A percentile compares a stretch with the other conserved stretches of the same genome.
phyloP scores from a whole-genome alignment of 2,888 invertebrate genomes.

The Folsomia candida region DNA sequence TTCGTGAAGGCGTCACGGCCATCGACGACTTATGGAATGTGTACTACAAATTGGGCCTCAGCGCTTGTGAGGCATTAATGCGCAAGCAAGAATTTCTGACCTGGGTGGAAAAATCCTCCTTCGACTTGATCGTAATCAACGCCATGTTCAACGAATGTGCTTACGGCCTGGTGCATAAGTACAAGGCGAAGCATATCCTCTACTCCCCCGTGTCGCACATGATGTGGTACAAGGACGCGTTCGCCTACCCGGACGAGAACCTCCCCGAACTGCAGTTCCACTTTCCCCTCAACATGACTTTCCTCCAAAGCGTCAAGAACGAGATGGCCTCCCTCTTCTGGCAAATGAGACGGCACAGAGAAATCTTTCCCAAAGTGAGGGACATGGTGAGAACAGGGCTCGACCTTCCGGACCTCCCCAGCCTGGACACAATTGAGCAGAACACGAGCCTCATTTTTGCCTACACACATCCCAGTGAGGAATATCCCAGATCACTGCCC shows the following conservation, averaged over 20 bases:
- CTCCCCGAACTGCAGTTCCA: constrained; percentile 32
- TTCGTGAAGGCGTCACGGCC: constrained; percentile 16
- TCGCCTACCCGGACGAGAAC: constrained; percentile 23
- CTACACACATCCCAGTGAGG: constrained; percentile 45
- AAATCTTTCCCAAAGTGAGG: constrained; percentile 37
- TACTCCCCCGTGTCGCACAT: constrained; percentile 22
- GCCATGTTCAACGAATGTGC: constrained; percentile 37
- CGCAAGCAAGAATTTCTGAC: constrained; percentile 4
- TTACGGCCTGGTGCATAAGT: constrained; percentile 26
- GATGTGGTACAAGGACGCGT: constrained; percentile 26
- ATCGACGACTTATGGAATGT: constrained; percentile 19
- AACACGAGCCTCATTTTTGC: constrained; percentile 31
- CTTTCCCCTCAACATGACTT: constrained; percentile 35
- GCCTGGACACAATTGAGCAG: constrained; percentile 10
- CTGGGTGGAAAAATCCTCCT: constrained; percentile 23
- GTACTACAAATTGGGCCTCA: constrained; percentile 12
- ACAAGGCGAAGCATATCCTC: constrained; percentile 24
- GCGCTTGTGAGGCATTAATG: constrained; percentile 21
- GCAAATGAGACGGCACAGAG: constrained; percentile 18
- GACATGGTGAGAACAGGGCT: constrained; percentile 25
- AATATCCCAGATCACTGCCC: constrained; percentile 43
- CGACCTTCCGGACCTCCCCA: constrained; percentile 30
- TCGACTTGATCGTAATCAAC: constrained; percentile 36
- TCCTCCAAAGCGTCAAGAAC: constrained; percentile 32
- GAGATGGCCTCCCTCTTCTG: constrained; percentile 27